phyloP scores from a whole-genome alignment of 2,888 invertebrate genomes.

The Rotaria magnacalcarata region DNA sequence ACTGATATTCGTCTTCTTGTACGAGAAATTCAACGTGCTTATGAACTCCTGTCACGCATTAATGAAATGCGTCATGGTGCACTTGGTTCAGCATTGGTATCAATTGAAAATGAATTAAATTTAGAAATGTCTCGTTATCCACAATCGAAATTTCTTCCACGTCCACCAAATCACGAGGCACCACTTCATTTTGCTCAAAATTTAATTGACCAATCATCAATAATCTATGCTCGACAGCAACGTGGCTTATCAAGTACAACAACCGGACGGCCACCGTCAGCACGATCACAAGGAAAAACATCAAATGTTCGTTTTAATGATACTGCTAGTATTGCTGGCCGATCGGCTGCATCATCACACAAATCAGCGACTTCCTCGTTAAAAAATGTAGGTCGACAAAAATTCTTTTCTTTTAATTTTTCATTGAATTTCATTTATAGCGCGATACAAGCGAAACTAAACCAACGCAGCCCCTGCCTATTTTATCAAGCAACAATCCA shows the following conservation, averaged over 20 bases:
- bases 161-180: slow-evolving; percentile 58
- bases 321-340: slow-evolving; percentile 1
- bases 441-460: background rate
- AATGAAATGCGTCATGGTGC: slow-evolving; percentile 58
- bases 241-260: slow-evolving; percentile 50
- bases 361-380: background rate
- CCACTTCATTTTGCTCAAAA: slow-evolving; percentile 53
- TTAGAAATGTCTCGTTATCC: slow-evolving; percentile 56
- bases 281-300: background rate
- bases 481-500: slow-evolving; percentile 4
- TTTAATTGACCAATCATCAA: slow-evolving; percentile 54
- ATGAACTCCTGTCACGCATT: slow-evolving; percentile 58
- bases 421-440: background rate
- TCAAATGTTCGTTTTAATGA: slow-evolving; percentile 13
- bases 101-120: slow-evolving; percentile 57
- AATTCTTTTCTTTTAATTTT: background rate
- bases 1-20: slow-evolving; percentile 57
- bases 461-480: background rate
- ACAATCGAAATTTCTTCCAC: slow-evolving; percentile 57
- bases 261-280: background rate
- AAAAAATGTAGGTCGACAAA: background rate
- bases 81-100: slow-evolving; percentile 58
- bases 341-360: background rate
- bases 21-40: slow-evolving; percentile 56
- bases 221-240: slow-evolving; percentile 57